Conservation (phyloP, 2,888 invertebrate species). For the Ommatoiulus sabulosus region DNA sequence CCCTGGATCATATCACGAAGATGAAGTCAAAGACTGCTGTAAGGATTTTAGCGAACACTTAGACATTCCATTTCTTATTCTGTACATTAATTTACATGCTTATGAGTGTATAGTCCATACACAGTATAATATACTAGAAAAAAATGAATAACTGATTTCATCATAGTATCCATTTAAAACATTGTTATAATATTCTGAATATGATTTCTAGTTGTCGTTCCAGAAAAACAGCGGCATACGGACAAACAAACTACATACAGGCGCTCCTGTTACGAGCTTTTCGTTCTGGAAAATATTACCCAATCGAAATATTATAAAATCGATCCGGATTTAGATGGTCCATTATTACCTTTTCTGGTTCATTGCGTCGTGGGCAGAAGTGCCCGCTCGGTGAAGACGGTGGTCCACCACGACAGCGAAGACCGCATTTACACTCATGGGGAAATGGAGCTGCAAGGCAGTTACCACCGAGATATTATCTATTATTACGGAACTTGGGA, state of each 20-base stretch:
- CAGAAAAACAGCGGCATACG: constrained; percentile 1
- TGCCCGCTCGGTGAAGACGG: constrained; percentile 60
- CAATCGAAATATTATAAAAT: constrained; percentile 62
- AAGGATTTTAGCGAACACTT: constrained; percentile 15
- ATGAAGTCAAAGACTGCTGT: constrained; percentile 62
- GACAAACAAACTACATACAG: constrained; percentile 35
- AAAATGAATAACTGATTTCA: too few species aligned
- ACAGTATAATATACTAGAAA: too few species aligned
- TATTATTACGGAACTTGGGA: constrained; percentile 61
- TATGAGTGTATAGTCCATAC: background rate
- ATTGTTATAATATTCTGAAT: constrained; percentile 4
- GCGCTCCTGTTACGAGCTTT: constrained; percentile 61
- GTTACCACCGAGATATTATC: constrained; percentile 61
- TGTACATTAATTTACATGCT: too few species aligned
- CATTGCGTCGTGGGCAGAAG: constrained; percentile 61
- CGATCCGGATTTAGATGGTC: constrained; percentile 62
- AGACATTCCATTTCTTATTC: too few species aligned
- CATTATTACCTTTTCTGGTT: constrained; percentile 62
- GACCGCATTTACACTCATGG: constrained; percentile 62
- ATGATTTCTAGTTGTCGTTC: constrained; percentile 51
- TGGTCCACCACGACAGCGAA: constrained; percentile 63
- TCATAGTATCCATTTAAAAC: too few species aligned
- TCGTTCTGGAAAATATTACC: constrained; percentile 60
- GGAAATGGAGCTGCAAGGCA: constrained; percentile 60
- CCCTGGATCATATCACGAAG: constrained; percentile 64